These are phyloP conservation scores for Phengaris arion DNA, from an alignment of 2,888 invertebrate species.

Conservation along the genomic window DNA sequence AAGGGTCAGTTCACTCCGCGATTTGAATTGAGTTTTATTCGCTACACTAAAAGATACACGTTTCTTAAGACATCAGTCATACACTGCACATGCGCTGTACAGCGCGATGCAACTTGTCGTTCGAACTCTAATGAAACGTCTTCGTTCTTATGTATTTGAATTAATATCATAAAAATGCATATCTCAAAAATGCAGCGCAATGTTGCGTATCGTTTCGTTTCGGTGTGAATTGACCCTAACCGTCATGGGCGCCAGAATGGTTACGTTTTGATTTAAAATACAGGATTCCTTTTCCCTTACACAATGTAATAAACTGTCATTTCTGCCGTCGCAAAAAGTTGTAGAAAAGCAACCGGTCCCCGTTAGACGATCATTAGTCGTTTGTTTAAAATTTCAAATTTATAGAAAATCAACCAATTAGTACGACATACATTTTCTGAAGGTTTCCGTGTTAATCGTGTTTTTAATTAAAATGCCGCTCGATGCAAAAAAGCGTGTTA, in stretches of 20 bases:
- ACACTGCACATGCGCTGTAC: too few species aligned
- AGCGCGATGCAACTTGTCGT: too few species aligned
- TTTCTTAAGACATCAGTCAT: too few species aligned
- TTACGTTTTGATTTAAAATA: conserved; percentile 5
- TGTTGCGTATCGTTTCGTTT: too few species aligned
- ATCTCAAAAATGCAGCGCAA: too few species aligned
- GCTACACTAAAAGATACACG: too few species aligned
- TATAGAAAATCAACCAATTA: conserved; percentile 39
- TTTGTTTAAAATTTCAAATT: conserved; percentile 41
- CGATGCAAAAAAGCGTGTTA: background rate
- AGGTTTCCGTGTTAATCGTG: background rate
- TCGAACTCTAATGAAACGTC: too few species aligned
- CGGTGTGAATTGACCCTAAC: background rate
- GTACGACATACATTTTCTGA: conserved; percentile 13
- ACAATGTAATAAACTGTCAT: conserved; percentile 15
- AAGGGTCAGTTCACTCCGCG: too few species aligned
- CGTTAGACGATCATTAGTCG: conserved; percentile 38
- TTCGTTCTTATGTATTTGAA: too few species aligned
- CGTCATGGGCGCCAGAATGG: background rate
- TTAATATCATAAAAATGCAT: too few species aligned
- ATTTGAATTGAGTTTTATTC: too few species aligned
- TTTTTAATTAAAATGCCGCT: background rate
- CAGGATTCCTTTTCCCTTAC: conserved; percentile 12
- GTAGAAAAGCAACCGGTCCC: conserved; percentile 25
- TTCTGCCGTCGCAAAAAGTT: background rate